A percentile compares a stretch with the other conserved stretches of the same genome.
phyloP scores from a whole-genome alignment of 2,888 invertebrate genomes.

The Chouioia cunea region DNA sequence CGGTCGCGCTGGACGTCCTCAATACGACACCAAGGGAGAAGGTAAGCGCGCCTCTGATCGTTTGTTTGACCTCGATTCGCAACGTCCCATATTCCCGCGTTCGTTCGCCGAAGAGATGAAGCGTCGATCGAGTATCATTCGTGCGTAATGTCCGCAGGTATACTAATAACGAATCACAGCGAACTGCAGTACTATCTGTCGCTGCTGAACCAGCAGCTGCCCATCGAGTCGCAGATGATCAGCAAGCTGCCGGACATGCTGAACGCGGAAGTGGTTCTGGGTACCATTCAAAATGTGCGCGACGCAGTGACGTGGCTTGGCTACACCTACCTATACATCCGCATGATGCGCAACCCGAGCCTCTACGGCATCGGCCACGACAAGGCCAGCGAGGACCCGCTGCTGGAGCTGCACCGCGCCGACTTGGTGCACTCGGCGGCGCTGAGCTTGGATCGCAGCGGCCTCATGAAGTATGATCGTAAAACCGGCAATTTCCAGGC shows the following conservation, averaged over 20 bases:
- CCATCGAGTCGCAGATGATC: constrained; percentile 97
- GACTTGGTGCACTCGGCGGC: constrained; percentile 97
- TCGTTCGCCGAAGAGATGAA: too few relatives aligned
- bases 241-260: constrained; percentile 95
- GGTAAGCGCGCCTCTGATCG: constrained; percentile 69
- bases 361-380: constrained; percentile 82
- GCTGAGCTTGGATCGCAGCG: constrained; percentile 89
- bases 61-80: too few relatives aligned
- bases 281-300: constrained; percentile 89
- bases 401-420: constrained; percentile 90
- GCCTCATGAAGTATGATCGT: constrained; percentile 95
- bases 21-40: constrained; percentile 96
- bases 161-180: constrained; percentile 98
- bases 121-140: too few relatives aligned
- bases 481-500: constrained; percentile 90
- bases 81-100: too few relatives aligned
- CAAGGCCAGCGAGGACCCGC: constrained; percentile 82
- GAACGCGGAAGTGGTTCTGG: constrained; percentile 97
- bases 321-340: constrained; percentile 95
- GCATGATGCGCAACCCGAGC: constrained; percentile 84
- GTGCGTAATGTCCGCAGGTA: constrained; percentile 75
- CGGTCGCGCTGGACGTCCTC: constrained; percentile 95
- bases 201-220: constrained; percentile 96
- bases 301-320: constrained; percentile 96
- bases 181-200: constrained; percentile 98